Evolutionary conservation across 2,888 invertebrate species (phyloP), one percentile per base, ranked within the genome.

Genomic region (Phyto melanocephala): DNA sequence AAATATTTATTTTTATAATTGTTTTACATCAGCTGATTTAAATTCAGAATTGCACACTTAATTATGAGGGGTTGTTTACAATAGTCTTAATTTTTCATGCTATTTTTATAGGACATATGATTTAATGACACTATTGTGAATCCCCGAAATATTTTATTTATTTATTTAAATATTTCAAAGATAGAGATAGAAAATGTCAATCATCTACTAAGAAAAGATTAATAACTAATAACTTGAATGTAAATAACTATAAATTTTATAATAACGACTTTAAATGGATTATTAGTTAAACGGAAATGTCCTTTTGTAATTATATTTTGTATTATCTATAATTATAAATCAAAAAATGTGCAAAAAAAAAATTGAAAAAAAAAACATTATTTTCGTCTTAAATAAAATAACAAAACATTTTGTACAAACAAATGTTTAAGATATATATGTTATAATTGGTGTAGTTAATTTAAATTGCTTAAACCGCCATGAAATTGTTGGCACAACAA

Each of bases 271-370:
- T 40, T 35, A 56, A 37, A 45, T 75, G 70, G 47, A 7, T 70
- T 58, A 71, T 54, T 42, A 33, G 20, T n/a, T 20, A 60, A 37
- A 42, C 78, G 74, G 75, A 78, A 82, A 70, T 70, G 58, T 60
- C 78, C 81, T 82, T 82, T 74, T 52, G 37, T 28, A 28, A 40
- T 60, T 68, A 50, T n/a, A 17, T 60, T 42, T 54, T 33, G 20
- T 11, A 11, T 8, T 2, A 6, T 40, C 8, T 45, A n/a, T n/a
- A n/a, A n/a, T 15, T 8, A 45, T 17, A 8, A 8, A 45, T 6
- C 8, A 45, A 45, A 7, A 33, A 33, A 33, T 33, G n/a, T n/a
- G n/a, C n/a, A n/a, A 33, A 33, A 4, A 33, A 33, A 33, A 4
- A 33, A 33, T 33, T 33, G 3, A 33, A 20, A 1, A 33, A 37